Percentiles rank a stretch among this genome's conserved stretches.
Conservation (phyloP, 1,140 invertebrate genomes). For the Eulimnadia texana region DNA sequence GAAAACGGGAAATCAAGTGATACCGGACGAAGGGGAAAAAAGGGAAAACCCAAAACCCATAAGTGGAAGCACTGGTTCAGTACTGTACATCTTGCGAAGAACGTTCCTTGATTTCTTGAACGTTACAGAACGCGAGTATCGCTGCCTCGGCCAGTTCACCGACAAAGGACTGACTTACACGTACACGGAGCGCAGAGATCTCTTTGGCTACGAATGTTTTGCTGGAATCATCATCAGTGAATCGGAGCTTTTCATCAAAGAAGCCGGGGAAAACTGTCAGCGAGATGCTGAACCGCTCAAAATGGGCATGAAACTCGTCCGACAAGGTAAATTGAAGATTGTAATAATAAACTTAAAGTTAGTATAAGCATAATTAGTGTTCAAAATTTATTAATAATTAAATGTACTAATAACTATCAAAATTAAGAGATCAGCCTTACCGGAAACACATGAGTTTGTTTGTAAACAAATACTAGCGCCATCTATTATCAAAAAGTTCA, state of each 20-base stretch:
- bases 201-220: conserved; percentile 52
- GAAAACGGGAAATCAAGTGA: too few species aligned
- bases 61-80: too few species aligned
- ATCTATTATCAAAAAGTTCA: too few species aligned
- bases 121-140: conserved; percentile 45
- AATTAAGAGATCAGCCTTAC: too few species aligned
- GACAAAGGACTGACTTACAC: conserved; percentile 50
- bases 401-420: neutral
- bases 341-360: too few species aligned
- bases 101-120: neutral
- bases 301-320: conserved; percentile 48
- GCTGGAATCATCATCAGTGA: conserved; percentile 47
- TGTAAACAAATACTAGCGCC: too few species aligned
- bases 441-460: too few species aligned
- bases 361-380: too few species aligned
- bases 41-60: too few species aligned
- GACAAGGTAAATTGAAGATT: conserved; percentile 31
- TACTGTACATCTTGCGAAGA: too few species aligned
- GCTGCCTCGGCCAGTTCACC: conserved; percentile 53
- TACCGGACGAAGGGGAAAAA: too few species aligned
- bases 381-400: neutral
- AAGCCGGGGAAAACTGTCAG: conserved; percentile 52
- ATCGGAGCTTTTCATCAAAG: conserved; percentile 48
- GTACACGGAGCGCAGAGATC: conserved; percentile 49
- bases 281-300: conserved; percentile 42